Evolutionary conservation across 2,888 invertebrate genomes (phyloP).

Genomic region (Orthosia cruda): DNA sequence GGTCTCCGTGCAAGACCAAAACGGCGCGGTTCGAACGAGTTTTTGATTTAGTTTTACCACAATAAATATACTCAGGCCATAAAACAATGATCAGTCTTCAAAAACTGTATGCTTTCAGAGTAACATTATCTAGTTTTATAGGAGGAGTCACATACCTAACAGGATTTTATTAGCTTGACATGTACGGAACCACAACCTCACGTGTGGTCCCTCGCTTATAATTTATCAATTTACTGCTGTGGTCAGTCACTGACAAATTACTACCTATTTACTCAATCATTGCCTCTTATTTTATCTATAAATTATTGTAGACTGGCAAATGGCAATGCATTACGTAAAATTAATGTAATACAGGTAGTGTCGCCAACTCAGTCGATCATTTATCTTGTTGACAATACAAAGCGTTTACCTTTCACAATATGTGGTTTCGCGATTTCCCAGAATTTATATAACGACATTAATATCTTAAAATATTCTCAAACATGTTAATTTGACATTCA

Average conservation of each 20-base stretch:
- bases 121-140: background rate
- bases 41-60: too few species aligned
- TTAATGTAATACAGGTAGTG: slow-evolving; percentile 21
- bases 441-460: slow-evolving; percentile 54
- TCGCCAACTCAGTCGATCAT: slow-evolving; percentile 28
- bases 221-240: slow-evolving; percentile 4
- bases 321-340: background rate
- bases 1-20: too few species aligned
- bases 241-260: slow-evolving; percentile 15
- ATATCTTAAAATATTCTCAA: slow-evolving; percentile 53
- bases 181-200: background rate
- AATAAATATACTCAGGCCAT: too few species aligned
- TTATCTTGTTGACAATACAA: slow-evolving; percentile 44
- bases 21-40: too few species aligned
- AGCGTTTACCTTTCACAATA: slow-evolving; percentile 32
- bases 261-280: slow-evolving; percentile 18
- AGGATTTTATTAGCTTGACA: background rate
- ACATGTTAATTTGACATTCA: slow-evolving; percentile 67
- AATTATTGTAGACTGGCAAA: background rate
- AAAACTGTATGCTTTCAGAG: background rate
- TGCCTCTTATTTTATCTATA: slow-evolving; percentile 7
- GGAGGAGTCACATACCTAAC: background rate
- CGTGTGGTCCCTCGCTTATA: slow-evolving; percentile 7
- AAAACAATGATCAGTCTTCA: background rate
- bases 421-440: slow-evolving; percentile 33